Evolutionary conservation across 2,797 vertebrate genomes (phyloP).

Genomic region (Hydrocynus forskahlii): DNA sequence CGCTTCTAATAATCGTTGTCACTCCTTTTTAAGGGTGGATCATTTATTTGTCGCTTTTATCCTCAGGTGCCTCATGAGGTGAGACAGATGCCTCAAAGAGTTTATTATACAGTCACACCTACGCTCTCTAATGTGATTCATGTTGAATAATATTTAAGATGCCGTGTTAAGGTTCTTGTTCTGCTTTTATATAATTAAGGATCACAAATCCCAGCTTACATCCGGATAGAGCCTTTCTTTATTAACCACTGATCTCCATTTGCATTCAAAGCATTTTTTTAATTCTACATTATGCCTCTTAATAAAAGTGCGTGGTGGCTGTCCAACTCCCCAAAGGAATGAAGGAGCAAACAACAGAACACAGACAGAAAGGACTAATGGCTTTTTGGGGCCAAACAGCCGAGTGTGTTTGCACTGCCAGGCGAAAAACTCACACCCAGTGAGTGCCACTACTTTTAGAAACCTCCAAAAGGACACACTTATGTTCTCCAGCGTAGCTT

Average conservation of each 20-base stretch:
- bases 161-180: neutral
- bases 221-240: neutral
- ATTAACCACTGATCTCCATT: neutral
- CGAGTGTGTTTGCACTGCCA: neutral
- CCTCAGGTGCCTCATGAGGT: neutral
- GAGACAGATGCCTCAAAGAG: neutral
- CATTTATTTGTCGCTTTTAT: neutral
- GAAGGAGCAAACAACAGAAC: neutral
- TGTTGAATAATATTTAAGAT: neutral
- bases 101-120: neutral
- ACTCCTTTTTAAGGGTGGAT: neutral
- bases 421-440: neutral
- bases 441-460: too few relatives aligned
- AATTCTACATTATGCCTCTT: neutral
- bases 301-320: neutral
- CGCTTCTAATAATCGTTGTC: neutral
- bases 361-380: conserved; percentile 9
- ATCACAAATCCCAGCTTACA: neutral
- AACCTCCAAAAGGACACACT: too few relatives aligned
- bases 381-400: neutral
- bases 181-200: neutral
- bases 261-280: neutral
- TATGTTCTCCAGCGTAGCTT: too few relatives aligned
- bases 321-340: neutral
- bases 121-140: neutral